Evolutionary conservation across 1,140 invertebrate species (phyloP).

Genomic region (Nylanderia fulva): DNA sequence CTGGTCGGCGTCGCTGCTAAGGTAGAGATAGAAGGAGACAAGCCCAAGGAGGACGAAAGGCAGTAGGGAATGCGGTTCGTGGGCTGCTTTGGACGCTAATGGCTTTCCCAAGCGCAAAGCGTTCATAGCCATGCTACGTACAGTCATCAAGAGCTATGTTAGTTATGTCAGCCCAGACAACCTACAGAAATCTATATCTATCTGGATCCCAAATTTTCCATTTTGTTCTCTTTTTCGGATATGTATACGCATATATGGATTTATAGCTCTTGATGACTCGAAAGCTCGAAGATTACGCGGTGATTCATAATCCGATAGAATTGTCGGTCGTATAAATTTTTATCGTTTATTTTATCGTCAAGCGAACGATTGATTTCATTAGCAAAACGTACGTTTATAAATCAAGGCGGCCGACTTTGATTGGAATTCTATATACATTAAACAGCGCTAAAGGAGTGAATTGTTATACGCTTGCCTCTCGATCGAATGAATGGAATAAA

Average conservation of each 20-base stretch:
- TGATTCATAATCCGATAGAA: not conserved
- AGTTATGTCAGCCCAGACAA: constrained; percentile 70
- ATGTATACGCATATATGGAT: not conserved
- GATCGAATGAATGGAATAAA: not conserved
- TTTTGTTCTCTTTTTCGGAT: constrained; percentile 25
- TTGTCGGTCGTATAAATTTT: constrained; percentile 11
- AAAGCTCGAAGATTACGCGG: not conserved
- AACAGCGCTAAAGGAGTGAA: not conserved
- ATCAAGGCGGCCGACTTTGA: not conserved
- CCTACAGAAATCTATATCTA: constrained; percentile 70
- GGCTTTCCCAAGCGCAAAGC: constrained; percentile 73
- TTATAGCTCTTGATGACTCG: too few relatives aligned
- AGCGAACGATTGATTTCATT: constrained; percentile 12
- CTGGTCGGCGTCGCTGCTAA: constrained; percentile 25
- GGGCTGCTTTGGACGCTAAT: constrained; percentile 74
- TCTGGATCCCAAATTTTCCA: constrained; percentile 47
- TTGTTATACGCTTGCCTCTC: not conserved
- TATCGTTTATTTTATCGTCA: not conserved
- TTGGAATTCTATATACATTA: not conserved
- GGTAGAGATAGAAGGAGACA: constrained; percentile 46
- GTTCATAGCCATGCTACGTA: constrained; percentile 53
- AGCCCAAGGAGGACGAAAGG: constrained; percentile 27
- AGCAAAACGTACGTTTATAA: not conserved
- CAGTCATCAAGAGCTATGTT: constrained; percentile 65
- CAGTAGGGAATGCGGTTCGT: constrained; percentile 58